phyloP scores from a whole-genome alignment of 2,888 invertebrate species.

The Drepana falcataria region DNA sequence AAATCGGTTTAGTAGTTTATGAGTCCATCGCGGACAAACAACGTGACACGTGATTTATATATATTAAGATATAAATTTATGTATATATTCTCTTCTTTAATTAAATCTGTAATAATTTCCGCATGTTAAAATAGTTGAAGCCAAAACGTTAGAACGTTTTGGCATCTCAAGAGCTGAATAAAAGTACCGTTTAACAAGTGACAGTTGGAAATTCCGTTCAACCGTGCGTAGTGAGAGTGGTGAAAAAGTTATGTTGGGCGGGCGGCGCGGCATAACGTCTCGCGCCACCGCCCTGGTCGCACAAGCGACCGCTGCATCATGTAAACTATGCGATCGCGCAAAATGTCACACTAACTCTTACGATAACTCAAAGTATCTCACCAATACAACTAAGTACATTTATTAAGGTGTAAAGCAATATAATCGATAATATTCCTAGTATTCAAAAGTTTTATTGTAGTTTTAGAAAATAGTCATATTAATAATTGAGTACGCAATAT shows the following conservation, averaged over 20 bases:
- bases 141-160: too few relatives aligned
- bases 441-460: constrained; percentile 34
- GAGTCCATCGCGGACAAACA: too few relatives aligned
- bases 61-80: too few relatives aligned
- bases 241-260: constrained; percentile 31
- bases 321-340: constrained; percentile 30
- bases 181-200: not conserved
- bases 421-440: constrained; percentile 13
- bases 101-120: too few relatives aligned
- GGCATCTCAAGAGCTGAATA: too few relatives aligned
- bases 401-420: constrained; percentile 25
- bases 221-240: constrained; percentile 23
- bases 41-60: too few relatives aligned
- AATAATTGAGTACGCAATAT: constrained; percentile 10
- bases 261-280: constrained; percentile 47
- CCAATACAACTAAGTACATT: constrained; percentile 9
- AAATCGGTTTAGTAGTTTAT: too few relatives aligned
- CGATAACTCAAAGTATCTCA: constrained; percentile 13
- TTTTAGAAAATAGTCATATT: constrained; percentile 21
- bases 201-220: not conserved
- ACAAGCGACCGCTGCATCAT: constrained; percentile 30
- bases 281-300: constrained; percentile 46
- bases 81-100: too few relatives aligned
- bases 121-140: too few relatives aligned
- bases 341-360: constrained; percentile 19